Conservation (phyloP, 2,797 vertebrate genomes). For the Sebastiscus tertius region DNA sequence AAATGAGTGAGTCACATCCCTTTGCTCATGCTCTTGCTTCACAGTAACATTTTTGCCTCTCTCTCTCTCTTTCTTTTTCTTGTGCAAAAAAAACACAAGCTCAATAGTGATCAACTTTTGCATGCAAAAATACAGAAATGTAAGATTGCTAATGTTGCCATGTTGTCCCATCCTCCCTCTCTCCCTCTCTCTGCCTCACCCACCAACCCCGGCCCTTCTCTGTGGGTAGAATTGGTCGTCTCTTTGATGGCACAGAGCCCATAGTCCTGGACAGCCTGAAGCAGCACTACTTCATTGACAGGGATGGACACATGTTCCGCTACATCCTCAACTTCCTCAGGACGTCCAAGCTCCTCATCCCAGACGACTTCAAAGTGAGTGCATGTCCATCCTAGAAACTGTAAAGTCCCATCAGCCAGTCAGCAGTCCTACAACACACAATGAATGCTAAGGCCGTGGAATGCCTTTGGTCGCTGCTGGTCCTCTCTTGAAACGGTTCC, state of each 20-base stretch:
- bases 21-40: constrained; percentile 14
- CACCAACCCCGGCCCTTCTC: constrained; percentile 47
- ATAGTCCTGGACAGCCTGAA: constrained; percentile 99
- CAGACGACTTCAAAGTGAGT: constrained; percentile 98
- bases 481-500: constrained; percentile 18
- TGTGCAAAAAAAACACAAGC: neutral
- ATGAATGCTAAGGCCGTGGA: constrained; percentile 53
- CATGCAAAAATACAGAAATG: neutral
- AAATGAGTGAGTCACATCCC: constrained; percentile 38
- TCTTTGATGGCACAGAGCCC: constrained; percentile 98
- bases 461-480: constrained; percentile 44
- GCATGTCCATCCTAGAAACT: constrained; percentile 54
- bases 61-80: neutral
- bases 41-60: neutral
- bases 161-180: constrained; percentile 2
- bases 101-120: neutral
- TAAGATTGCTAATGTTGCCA: constrained; percentile 31
- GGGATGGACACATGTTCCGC: constrained; percentile 99
- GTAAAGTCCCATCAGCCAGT: constrained; percentile 68
- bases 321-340: constrained; percentile 98
- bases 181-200: constrained; percentile 32
- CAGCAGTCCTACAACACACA: constrained; percentile 62
- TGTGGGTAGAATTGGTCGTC: constrained; percentile 90
- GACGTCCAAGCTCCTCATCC: constrained; percentile 96
- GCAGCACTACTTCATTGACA: constrained; percentile 99